Evolutionary conservation across 2,888 invertebrate species (phyloP), one percentile per base, ranked within the genome.

Genomic region (Patella pellucida): DNA sequence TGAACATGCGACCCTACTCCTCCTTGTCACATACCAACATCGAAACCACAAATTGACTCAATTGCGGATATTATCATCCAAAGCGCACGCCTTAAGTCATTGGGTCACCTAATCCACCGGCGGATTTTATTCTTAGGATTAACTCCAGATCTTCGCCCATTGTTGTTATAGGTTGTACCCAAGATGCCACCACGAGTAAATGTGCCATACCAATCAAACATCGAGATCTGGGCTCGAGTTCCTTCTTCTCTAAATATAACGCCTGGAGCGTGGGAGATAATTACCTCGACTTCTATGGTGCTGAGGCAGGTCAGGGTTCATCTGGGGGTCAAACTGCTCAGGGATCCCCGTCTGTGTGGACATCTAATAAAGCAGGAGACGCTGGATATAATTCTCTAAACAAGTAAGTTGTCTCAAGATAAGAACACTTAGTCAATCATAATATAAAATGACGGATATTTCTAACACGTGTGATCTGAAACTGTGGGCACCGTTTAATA

Each of bases 301-400:
- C 85, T 1, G 87, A 89, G 76, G 71, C 78, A 0, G 85, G 84
- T 1, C 89, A 89, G 76, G 88, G 88, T 1, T 68, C 73, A 1
- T 87, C 82, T 73, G 72, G 83, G 2, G 87, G 86, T 1, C 67
- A 23, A 19, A 68, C 73, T 54, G 83, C 87, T 0, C 78, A 80
- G 15, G 88, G 89, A 1, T 86, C 88, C 0, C 86, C 87, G 23
- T 82, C 85, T 72, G 88, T 87, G 15, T 91, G 90, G 87, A 87
- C 89, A 0, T 85, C 88, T 27, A 90, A 84, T 73, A 81, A 83
- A 4, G 83, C 78, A 0, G 83, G 86, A 0, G 79, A 82, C 27
- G 50, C 81, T 0, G 85, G 85, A 11, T 84, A 85, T 76, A 84
- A 73, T 68, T 72, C 74, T 11, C 74, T 85, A 0, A 89, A 88